phyloP scores from a whole-genome alignment of 2,797 vertebrate species.

The Microchirus variegatus region DNA sequence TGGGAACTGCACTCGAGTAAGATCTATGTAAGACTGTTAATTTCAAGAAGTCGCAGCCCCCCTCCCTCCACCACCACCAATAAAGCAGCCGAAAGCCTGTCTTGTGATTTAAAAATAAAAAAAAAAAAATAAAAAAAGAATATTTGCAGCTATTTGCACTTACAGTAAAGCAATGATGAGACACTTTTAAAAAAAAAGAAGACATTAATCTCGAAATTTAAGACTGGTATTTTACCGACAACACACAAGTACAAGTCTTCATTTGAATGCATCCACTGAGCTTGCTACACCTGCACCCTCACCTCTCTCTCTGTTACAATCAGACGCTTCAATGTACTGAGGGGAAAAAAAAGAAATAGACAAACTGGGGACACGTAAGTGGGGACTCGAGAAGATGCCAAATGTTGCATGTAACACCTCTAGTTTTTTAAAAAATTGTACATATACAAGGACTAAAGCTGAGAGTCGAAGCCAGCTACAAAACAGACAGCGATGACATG shows the following conservation, averaged over 20 bases:
- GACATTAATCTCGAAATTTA: conserved; percentile 39
- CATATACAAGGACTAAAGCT: conserved; percentile 52
- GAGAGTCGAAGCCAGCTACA: conserved; percentile 44
- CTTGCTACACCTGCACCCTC: conserved; percentile 41
- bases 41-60: conserved; percentile 21
- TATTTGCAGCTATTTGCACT: conserved; percentile 74
- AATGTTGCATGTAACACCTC: conserved; percentile 83
- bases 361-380: conserved; percentile 47
- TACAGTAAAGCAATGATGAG: conserved; percentile 55
- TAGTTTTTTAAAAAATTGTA: conserved; percentile 76
- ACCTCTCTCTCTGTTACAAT: conserved; percentile 71
- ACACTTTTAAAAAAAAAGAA: conserved; percentile 62
- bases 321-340: conserved; percentile 60
- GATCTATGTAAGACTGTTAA: conserved; percentile 48
- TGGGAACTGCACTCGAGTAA: conserved; percentile 47
- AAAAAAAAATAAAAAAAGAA: conserved; percentile 3
- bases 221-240: conserved; percentile 50
- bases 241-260: conserved; percentile 18
- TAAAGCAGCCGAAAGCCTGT: conserved; percentile 39
- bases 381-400: conserved; percentile 79
- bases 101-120: conserved; percentile 2
- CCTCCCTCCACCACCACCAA: no score
- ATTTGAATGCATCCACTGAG: conserved; percentile 33
- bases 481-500: conserved; percentile 15
- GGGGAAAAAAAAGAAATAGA: conserved; percentile 45